Evolutionary conservation across 2,113 vertebrate species (phyloP).

Genomic region (Platanista minor): DNA sequence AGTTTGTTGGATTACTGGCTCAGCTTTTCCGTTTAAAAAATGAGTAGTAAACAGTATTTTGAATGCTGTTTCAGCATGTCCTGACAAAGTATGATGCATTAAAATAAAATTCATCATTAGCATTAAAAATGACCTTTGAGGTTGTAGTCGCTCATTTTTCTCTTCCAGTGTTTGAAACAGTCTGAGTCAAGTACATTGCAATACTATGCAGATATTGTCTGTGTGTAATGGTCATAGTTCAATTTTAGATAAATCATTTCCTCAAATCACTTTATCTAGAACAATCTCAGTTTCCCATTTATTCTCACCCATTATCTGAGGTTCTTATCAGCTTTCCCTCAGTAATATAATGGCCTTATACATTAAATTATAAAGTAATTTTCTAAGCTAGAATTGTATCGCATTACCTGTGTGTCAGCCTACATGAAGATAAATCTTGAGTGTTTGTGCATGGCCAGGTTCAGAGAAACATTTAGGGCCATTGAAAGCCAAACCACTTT

Average conservation of each 20-base stretch:
- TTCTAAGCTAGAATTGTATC: constrained; percentile 49
- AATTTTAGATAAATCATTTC: constrained; percentile 55
- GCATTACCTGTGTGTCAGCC: not conserved
- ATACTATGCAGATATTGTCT: not conserved
- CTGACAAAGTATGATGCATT: constrained; percentile 48
- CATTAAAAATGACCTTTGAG: constrained; percentile 61
- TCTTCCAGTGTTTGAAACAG: constrained; percentile 14
- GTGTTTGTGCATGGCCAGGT: constrained; percentile 22
- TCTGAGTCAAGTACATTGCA: not conserved
- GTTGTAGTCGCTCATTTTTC: constrained; percentile 19
- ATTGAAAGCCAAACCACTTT: not conserved
- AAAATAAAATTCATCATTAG: constrained; percentile 52
- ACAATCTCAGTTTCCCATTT: constrained; percentile 41
- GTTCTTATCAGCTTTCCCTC: constrained; percentile 30
- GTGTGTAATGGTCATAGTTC: constrained; percentile 13
- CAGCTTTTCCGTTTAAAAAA: constrained; percentile 66
- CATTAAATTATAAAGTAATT: constrained; percentile 60
- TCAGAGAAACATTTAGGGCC: not conserved
- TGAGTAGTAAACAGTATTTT: constrained; percentile 64
- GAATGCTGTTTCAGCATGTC: constrained; percentile 73
- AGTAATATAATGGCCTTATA: constrained; percentile 44
- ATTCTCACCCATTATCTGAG: constrained; percentile 47
- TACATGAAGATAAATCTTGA: constrained; percentile 47
- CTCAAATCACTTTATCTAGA: constrained; percentile 30
- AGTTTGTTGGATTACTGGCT: constrained; percentile 66